Conservation (phyloP, 2,113 vertebrate species). For the Limnothrissa miodon region DNA sequence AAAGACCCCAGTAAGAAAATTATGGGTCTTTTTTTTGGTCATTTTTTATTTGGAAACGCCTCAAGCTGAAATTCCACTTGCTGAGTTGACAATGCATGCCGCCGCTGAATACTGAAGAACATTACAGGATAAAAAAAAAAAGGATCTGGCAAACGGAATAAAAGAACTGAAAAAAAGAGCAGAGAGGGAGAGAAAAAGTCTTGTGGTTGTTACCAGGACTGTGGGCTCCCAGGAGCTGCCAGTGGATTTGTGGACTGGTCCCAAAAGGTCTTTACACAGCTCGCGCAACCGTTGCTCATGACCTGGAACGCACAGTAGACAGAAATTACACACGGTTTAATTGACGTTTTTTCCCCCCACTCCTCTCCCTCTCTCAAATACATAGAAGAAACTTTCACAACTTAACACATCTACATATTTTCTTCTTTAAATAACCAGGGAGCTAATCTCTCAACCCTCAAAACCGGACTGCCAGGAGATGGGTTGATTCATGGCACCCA, state of each 20-base stretch:
- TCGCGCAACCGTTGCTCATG: constrained; percentile 92
- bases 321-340: neutral
- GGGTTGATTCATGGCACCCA: no score
- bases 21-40: neutral
- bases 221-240: constrained; percentile 89
- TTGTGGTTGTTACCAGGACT: constrained; percentile 77
- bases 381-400: no score
- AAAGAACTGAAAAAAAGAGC: neutral
- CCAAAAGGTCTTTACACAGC: constrained; percentile 93
- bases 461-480: no score
- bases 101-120: neutral
- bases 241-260: constrained; percentile 91
- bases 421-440: no score
- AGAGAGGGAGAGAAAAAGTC: constrained; percentile 18
- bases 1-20: neutral
- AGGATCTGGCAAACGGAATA: neutral
- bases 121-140: neutral
- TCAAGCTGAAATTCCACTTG: neutral
- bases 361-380: neutral
- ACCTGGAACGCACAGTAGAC: constrained; percentile 62
- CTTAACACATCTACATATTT: neutral
- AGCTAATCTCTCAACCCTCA: no score
- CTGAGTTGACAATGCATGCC: neutral
- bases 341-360: neutral
- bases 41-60: neutral